Conservation (phyloP, 2,888 invertebrate genomes). For the Malthinus seriepunctatus region DNA sequence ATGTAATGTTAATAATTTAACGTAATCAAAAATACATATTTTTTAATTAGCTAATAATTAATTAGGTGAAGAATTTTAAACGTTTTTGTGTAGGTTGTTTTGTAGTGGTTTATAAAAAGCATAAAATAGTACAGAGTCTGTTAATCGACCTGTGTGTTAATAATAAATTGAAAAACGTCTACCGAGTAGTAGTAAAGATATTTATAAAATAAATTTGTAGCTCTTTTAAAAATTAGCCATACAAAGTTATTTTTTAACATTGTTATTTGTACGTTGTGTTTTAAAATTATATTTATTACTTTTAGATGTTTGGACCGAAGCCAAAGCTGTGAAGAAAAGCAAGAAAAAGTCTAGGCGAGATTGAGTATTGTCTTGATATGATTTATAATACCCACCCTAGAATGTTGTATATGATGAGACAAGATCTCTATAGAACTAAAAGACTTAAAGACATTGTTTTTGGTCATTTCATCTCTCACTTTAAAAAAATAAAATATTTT, state of each 20-base stretch:
- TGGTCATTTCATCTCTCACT: conserved; percentile 21
- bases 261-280: no score
- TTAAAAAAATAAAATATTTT: conserved; percentile 5
- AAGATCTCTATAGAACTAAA: conserved; percentile 45
- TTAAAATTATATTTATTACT: conserved; percentile 1
- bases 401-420: conserved; percentile 46
- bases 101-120: no score
- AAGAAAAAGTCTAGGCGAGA: conserved; percentile 79
- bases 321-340: conserved; percentile 72
- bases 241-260: background rate
- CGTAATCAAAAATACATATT: background rate
- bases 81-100: no score
- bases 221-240: no score
- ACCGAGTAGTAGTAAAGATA: no score
- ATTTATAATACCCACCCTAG: conserved; percentile 29
- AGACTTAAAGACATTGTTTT: conserved; percentile 38
- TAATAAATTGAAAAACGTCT: no score
- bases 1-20: no score
- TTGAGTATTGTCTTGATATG: conserved; percentile 43
- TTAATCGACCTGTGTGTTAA: no score
- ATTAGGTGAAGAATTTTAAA: no score
- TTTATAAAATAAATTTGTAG: no score
- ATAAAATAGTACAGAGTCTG: no score
- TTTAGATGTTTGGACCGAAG: conserved; percentile 75
- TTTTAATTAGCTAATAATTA: no score